phyloP scores from a whole-genome alignment of 1,140 invertebrate species.

The Acromyrmex heyeri region DNA sequence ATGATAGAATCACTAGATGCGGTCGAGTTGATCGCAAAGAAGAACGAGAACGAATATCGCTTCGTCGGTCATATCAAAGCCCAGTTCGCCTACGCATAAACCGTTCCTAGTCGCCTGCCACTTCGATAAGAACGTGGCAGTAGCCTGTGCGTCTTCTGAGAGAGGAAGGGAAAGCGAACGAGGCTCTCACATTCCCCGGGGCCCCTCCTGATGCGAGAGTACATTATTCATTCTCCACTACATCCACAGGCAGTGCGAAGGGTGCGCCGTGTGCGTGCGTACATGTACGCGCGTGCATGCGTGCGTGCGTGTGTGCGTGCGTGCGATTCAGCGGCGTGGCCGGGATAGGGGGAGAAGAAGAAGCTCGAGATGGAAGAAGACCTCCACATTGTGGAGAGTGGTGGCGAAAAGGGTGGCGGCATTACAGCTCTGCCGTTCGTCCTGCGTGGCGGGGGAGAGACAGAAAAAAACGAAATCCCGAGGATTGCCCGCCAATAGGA shows the following conservation, averaged over 20 bases:
- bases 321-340: conserved; percentile 6
- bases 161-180: conserved; percentile 47
- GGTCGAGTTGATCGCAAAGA: neutral
- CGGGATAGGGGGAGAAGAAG: neutral
- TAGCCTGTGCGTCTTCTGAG: conserved; percentile 55
- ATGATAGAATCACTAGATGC: neutral
- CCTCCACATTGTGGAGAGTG: conserved; percentile 47
- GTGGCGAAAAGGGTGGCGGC: conserved; percentile 73
- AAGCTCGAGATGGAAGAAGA: conserved; percentile 62
- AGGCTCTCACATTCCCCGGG: conserved; percentile 72
- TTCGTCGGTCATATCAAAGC: neutral
- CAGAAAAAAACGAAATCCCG: conserved; percentile 61
- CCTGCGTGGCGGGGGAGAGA: conserved; percentile 32
- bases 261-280: conserved; percentile 60
- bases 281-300: conserved; percentile 1
- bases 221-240: conserved; percentile 78
- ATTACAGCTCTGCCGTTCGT: conserved; percentile 56
- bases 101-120: conserved; percentile 31
- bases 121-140: conserved; percentile 67
- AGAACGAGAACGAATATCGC: neutral
- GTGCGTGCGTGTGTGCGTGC: conserved; percentile 13
- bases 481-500: conserved; percentile 34
- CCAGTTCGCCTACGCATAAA: conserved; percentile 63
- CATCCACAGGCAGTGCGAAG: conserved; percentile 66
- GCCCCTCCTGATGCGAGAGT: conserved; percentile 73